Percentiles rank a stretch among this genome's conserved stretches.
These are phyloP conservation scores for Thymelicus lineola DNA, from an alignment of 2,888 invertebrate species.

Conservation along the genomic window DNA sequence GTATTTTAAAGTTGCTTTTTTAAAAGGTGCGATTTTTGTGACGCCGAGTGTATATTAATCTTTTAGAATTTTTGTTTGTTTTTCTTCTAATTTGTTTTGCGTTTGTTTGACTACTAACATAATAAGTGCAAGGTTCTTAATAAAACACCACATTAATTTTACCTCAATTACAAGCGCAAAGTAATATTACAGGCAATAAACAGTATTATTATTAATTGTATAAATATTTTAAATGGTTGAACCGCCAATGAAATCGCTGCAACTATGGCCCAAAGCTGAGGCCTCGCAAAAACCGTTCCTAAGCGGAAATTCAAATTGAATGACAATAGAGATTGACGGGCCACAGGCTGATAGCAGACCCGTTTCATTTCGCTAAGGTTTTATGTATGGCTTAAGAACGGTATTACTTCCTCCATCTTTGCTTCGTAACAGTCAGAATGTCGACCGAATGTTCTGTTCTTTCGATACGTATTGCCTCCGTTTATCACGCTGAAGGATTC, in stretches of 20 bases:
- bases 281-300: constrained; percentile 64
- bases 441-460: constrained; percentile 26
- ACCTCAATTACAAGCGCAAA: too few species aligned
- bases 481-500: constrained; percentile 31
- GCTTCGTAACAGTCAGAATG: constrained; percentile 46
- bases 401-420: constrained; percentile 65
- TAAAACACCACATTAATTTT: too few species aligned
- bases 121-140: too few species aligned
- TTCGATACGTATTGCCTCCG: constrained; percentile 30
- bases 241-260: constrained; percentile 1
- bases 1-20: too few species aligned
- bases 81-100: too few species aligned
- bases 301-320: constrained; percentile 81
- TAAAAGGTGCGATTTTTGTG: too few species aligned
- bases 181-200: too few species aligned
- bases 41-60: too few species aligned
- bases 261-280: constrained; percentile 42
- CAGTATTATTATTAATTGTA: too few species aligned
- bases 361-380: constrained; percentile 70
- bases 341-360: constrained; percentile 70
- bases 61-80: too few species aligned
- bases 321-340: constrained; percentile 82
- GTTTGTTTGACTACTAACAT: too few species aligned
- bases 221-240: too few species aligned
- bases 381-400: constrained; percentile 61